phyloP scores from a whole-genome alignment of 2,113 vertebrate genomes.

The Aptenodytes forsteri region DNA sequence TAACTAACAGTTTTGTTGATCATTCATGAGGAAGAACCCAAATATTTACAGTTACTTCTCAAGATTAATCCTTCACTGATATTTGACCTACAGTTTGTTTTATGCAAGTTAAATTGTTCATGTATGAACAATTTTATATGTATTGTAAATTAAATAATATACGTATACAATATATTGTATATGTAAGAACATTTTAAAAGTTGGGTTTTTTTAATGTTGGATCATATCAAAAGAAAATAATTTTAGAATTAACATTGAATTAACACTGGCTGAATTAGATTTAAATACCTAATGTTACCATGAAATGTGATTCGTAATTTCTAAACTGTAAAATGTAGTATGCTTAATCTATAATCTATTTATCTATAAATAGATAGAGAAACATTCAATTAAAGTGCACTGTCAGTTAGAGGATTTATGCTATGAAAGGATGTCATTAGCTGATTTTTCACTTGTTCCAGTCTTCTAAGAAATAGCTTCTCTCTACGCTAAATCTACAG shows the following conservation, averaged over 20 bases:
- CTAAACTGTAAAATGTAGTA: background rate
- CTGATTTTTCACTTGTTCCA: background rate
- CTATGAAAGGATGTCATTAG: background rate
- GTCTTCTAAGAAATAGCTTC: background rate
- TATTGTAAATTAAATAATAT: too few species aligned
- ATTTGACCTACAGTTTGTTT: background rate
- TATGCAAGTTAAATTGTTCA: background rate
- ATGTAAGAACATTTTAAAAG: background rate
- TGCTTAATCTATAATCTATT: background rate
- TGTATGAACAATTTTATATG: background rate
- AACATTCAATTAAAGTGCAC: background rate
- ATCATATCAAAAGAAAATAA: background rate
- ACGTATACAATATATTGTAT: too few species aligned
- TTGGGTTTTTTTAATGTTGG: background rate
- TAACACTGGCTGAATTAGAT: background rate
- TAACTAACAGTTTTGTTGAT: background rate
- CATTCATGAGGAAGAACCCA: accelerated
- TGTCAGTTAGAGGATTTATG: background rate
- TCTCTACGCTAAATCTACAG: background rate
- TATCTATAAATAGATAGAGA: background rate
- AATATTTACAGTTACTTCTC: background rate
- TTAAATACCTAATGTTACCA: background rate
- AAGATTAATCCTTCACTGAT: background rate
- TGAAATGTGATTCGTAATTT: background rate
- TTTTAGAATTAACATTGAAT: background rate